These are phyloP conservation scores for Isotomurus palustris DNA, from an alignment of 2,888 invertebrate species.

Conservation along the genomic window DNA sequence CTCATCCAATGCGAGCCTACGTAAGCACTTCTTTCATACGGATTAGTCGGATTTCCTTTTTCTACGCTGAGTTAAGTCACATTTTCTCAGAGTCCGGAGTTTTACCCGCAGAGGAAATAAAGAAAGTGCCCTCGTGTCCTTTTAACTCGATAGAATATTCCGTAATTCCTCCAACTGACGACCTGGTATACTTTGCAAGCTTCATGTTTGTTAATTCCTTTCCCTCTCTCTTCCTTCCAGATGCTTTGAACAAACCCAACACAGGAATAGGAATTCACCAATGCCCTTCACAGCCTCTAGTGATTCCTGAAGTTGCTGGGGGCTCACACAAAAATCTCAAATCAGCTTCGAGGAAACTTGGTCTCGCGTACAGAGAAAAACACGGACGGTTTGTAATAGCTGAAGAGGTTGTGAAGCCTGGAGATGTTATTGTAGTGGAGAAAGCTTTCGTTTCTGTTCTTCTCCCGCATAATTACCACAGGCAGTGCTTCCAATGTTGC, in stretches of 20 bases:
- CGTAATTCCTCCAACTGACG: too few relatives aligned
- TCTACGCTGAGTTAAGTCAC: too few relatives aligned
- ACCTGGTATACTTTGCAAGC: too few relatives aligned
- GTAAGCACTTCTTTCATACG: neutral
- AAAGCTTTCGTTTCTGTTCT: slow-evolving; percentile 47
- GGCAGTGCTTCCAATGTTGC: slow-evolving; percentile 47
- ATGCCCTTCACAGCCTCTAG: slow-evolving; percentile 3
- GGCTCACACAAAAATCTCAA: slow-evolving; percentile 34
- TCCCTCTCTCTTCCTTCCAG: too few relatives aligned
- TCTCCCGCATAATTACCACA: slow-evolving; percentile 43
- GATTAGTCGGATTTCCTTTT: too few relatives aligned
- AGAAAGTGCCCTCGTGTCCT: too few relatives aligned
- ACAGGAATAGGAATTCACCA: neutral
- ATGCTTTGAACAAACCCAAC: too few relatives aligned
- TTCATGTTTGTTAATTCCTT: too few relatives aligned
- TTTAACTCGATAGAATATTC: too few relatives aligned
- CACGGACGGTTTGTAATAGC: slow-evolving; percentile 47
- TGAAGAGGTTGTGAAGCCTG: slow-evolving; percentile 45
- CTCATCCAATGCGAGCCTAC: neutral
- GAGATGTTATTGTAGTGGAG: slow-evolving; percentile 47
- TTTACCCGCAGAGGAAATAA: too few relatives aligned
- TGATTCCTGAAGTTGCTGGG: slow-evolving; percentile 38
- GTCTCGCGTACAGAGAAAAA: slow-evolving; percentile 28
- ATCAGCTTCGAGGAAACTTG: slow-evolving; percentile 32
- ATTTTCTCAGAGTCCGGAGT: too few relatives aligned